Evolutionary conservation across 2,113 vertebrate genomes (phyloP).

Genomic region (Syngnathus scovelli): DNA sequence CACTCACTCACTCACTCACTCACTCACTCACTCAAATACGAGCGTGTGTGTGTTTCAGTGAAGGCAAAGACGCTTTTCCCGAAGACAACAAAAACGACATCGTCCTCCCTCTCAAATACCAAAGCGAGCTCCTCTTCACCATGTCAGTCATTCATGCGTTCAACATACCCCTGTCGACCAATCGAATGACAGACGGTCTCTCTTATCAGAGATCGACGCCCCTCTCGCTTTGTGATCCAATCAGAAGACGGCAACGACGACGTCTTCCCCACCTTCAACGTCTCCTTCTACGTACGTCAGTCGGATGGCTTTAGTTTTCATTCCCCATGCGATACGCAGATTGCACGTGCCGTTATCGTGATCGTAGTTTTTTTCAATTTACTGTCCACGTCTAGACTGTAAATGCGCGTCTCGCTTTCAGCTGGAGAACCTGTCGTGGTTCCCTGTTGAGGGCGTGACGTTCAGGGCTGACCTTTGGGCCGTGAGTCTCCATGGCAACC

Average conservation of each 20-base stretch:
- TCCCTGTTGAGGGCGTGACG: slow-evolving; percentile 71
- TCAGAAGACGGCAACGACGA: slow-evolving; percentile 57
- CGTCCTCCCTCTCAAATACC: slow-evolving; percentile 79
- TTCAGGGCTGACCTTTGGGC: slow-evolving; percentile 76
- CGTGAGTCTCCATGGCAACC: slow-evolving; percentile 73
- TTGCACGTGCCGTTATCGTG: too few relatives aligned
- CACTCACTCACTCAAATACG: not conserved
- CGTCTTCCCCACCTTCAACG: slow-evolving; percentile 69
- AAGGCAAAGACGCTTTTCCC: slow-evolving; percentile 79
- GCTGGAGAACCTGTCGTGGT: slow-evolving; percentile 86
- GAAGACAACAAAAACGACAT: slow-evolving; percentile 80
- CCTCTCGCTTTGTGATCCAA: slow-evolving; percentile 78
- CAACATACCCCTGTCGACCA: too few relatives aligned
- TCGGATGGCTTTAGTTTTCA: not conserved
- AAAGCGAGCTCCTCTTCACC: slow-evolving; percentile 88
- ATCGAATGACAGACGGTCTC: not conserved
- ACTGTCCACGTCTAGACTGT: too few relatives aligned
- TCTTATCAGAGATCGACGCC: slow-evolving; percentile 71
- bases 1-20: not conserved
- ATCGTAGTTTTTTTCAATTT: too few relatives aligned
- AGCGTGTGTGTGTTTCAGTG: slow-evolving; percentile 60
- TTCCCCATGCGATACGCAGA: too few relatives aligned
- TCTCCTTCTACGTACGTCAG: slow-evolving; percentile 74
- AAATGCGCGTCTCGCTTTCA: slow-evolving; percentile 35
- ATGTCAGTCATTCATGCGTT: slow-evolving; percentile 64